These are phyloP conservation scores for Criorhina ranunculi DNA, from an alignment of 2,888 invertebrate genomes.

Conservation along the genomic window DNA sequence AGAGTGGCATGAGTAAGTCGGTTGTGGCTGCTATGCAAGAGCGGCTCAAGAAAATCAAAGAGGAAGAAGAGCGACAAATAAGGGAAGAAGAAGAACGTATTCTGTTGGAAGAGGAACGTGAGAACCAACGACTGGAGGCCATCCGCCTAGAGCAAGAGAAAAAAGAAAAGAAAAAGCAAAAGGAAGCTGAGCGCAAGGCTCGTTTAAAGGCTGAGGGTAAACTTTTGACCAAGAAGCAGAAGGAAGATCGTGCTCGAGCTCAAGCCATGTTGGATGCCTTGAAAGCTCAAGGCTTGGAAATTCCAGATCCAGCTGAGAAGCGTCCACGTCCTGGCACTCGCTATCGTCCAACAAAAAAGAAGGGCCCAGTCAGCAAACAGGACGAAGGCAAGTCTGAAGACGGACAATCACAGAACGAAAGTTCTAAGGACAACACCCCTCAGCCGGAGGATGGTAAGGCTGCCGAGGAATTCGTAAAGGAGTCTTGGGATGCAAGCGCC, in stretches of 20 bases:
- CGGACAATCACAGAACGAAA: conserved; percentile 73
- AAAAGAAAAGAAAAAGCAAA: conserved; percentile 94
- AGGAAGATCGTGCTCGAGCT: conserved; percentile 94
- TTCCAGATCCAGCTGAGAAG: conserved; percentile 89
- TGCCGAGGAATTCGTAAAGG: conserved; percentile 87
- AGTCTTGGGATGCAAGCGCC: conserved; percentile 93
- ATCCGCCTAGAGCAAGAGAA: conserved; percentile 93
- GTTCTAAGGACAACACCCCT: conserved; percentile 77
- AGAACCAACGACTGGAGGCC: conserved; percentile 90
- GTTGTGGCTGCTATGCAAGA: conserved; percentile 97
- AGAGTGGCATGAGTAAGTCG: conserved; percentile 92
- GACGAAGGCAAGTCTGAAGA: conserved; percentile 80
- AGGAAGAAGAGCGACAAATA: conserved; percentile 92
- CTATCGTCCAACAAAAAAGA: conserved; percentile 89
- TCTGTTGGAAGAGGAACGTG: conserved; percentile 90
- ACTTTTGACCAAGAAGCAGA: conserved; percentile 96
- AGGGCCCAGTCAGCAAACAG: conserved; percentile 85
- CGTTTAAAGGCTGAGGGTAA: conserved; percentile 98
- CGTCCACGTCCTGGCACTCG: conserved; percentile 90
- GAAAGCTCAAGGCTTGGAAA: conserved; percentile 94
- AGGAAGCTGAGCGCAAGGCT: conserved; percentile 96
- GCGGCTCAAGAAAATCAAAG: conserved; percentile 93
- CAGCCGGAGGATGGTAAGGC: conserved; percentile 80
- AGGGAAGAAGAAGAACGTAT: conserved; percentile 93
- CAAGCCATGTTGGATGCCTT: conserved; percentile 95